Conservation (phyloP, 2,888 invertebrate genomes). For the Drosophila sordidula region DNA sequence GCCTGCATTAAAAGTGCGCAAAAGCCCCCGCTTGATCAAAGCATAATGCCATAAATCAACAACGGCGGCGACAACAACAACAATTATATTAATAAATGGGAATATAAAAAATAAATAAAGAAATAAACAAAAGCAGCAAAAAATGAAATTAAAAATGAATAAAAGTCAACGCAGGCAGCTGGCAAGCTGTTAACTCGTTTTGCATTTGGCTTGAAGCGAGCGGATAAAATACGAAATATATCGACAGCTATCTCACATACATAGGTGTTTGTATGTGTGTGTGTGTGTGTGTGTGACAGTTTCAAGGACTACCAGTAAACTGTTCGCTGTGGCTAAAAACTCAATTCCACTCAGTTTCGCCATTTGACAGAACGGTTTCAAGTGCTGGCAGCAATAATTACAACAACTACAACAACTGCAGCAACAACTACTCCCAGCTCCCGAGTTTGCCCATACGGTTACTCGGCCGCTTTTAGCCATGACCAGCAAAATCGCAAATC, state of each 20-base stretch:
- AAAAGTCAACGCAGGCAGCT: constrained; percentile 30
- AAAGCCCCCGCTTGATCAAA: constrained; percentile 29
- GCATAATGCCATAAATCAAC: constrained; percentile 50
- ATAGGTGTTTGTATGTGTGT: neutral
- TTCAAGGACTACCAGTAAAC: constrained; percentile 68
- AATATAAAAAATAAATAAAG: constrained; percentile 21
- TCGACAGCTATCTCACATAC: neutral
- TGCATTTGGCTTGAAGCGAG: constrained; percentile 34
- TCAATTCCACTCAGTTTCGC: constrained; percentile 29
- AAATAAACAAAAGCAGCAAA: constrained; percentile 8
- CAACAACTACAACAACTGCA: constrained; percentile 31
- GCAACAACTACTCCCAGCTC: constrained; percentile 1
- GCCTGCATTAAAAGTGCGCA: constrained; percentile 25
- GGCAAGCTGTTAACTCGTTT: constrained; percentile 40
- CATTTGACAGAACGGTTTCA: constrained; percentile 57
- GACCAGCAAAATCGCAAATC: constrained; percentile 42
- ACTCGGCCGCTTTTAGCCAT: constrained; percentile 34
- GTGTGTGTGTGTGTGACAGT: constrained; percentile 7
- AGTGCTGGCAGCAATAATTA: constrained; percentile 31
- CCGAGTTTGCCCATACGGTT: constrained; percentile 1
- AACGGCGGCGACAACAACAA: constrained; percentile 1
- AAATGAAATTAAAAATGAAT: constrained; percentile 29
- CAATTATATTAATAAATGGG: constrained; percentile 20
- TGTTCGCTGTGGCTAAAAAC: constrained; percentile 18
- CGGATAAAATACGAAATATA: neutral